phyloP scores from a whole-genome alignment of 2,888 invertebrate species.

The Congeria kusceri region DNA sequence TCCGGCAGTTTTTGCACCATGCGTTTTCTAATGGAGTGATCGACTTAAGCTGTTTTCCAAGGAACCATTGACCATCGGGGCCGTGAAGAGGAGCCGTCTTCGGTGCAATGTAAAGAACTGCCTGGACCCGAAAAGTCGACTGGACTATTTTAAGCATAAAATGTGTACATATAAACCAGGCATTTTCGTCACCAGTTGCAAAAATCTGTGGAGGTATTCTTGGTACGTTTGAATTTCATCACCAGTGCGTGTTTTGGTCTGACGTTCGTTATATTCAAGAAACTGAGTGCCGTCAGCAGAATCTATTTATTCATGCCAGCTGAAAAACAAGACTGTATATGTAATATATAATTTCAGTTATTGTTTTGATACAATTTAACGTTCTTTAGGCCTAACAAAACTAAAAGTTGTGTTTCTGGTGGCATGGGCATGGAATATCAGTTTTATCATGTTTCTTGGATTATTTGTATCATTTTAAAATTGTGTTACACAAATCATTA shows the following conservation, averaged over 20 bases:
- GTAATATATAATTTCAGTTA: no score
- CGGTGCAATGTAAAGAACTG: background rate
- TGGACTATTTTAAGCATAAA: background rate
- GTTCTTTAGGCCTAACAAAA: no score
- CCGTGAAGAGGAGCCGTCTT: background rate
- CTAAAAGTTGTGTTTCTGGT: no score
- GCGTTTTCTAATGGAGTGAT: background rate
- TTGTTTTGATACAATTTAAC: no score
- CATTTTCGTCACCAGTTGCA: background rate
- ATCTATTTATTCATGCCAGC: no score
- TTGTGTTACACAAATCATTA: no score
- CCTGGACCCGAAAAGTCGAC: background rate
- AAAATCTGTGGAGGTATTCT: background rate
- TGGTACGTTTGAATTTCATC: background rate
- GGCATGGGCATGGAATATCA: no score
- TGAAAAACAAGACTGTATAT: no score
- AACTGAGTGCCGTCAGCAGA: background rate
- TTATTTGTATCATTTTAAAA: no score
- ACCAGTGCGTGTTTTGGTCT: background rate
- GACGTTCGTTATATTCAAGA: background rate
- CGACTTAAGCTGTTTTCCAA: background rate
- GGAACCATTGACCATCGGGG: background rate
- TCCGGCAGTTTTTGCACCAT: background rate
- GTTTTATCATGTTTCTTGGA: no score
- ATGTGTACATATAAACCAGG: background rate